Percentiles rank a stretch among this genome's conserved stretches.
Evolutionary conservation across 1,140 invertebrate genomes (phyloP).

Genomic region (Leptinotarsa texana): DNA sequence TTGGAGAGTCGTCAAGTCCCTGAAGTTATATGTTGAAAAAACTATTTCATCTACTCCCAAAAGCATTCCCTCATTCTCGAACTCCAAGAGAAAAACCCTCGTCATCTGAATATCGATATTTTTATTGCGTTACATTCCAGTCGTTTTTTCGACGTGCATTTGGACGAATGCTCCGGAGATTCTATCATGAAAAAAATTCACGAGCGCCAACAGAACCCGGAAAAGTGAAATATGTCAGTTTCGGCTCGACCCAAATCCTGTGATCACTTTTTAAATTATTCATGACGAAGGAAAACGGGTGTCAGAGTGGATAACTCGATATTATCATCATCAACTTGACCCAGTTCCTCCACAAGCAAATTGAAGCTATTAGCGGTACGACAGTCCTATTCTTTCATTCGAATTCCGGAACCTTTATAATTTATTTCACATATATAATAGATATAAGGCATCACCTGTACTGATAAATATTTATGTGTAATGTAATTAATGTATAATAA

Average conservation of each 20-base stretch:
- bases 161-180: background rate
- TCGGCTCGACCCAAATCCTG: background rate
- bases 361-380: too few species aligned
- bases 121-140: slow-evolving; percentile 1
- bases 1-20: background rate
- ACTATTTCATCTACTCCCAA: background rate
- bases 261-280: slow-evolving; percentile 1
- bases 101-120: background rate
- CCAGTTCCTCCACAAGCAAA: too few species aligned
- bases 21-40: background rate
- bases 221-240: too few species aligned
- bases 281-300: background rate
- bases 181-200: background rate
- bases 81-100: background rate
- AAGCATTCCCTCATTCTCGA: background rate
- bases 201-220: too few species aligned
- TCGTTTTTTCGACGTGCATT: background rate
- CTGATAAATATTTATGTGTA: too few species aligned
- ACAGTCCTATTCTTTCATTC: too few species aligned
- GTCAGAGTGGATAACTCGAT: background rate
- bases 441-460: too few species aligned
- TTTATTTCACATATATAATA: too few species aligned
- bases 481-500: too few species aligned
- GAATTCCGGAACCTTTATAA: too few species aligned
- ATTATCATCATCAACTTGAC: background rate